Evolutionary conservation across 92 coral and sea anemone species (phyloP), one percentile per base, ranked within the genome.

Genomic region (Phenganax marumi): DNA sequence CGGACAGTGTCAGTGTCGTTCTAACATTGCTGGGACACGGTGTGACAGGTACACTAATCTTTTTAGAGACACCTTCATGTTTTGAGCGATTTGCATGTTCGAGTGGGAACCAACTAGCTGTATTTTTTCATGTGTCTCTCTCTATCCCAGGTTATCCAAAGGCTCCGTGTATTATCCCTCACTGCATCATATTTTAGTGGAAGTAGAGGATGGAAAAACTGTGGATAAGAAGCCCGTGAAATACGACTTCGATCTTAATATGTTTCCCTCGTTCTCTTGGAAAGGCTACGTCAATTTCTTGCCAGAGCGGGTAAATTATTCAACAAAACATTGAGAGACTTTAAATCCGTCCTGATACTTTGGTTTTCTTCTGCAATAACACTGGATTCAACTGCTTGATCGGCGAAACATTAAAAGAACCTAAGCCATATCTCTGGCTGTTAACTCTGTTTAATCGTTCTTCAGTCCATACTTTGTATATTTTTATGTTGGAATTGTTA

Each of bases 261-360:
- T 74, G 53, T 94, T 94, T 71, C 95, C 97, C 1, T 85, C 89
- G 16, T 92, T 88, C 52, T 94, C 98, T 4, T 92, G 98, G 13
- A 50, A 68, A 22, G 98, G 97, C 3, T 94, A 90, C 75, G 91
- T 89, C 14, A 75, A 86, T 25, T 83, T 83, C 47, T 61, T 66
- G 17, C 82, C 70, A 48, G 85, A 79, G 7, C 76, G 81, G 88
- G 88, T 85, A 61, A 33, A 50, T 46, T 68, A 17, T 7, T 55
- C n/a, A 10, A 50, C 58, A 11, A 5, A 75, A 6, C 11, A 3
- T 24, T 11, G 47, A 18, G 11, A 64, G 17, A 8, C 8, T 39
- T 56, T 50, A 9, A 22, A 12, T 53, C 65, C 85, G 3, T 18
- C 0, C n/a, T 62, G 8, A 25, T 62, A 3, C 26, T 62, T 5